Evolutionary conservation across 2,113 vertebrate species (phyloP).

Genomic region (Cnemophilus loriae): DNA sequence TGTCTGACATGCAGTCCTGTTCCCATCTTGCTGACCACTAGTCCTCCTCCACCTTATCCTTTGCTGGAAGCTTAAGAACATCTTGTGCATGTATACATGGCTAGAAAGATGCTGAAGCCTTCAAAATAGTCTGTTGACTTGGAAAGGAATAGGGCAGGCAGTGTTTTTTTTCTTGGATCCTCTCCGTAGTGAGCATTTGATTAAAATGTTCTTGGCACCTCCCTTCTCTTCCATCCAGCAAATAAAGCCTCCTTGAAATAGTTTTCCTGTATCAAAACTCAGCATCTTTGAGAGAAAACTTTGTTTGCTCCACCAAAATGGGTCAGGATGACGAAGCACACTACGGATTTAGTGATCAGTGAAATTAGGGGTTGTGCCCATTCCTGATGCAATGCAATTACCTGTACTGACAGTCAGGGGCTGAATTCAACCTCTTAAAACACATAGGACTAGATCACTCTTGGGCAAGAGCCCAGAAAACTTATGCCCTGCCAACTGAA

Average conservation of each 20-base stretch:
- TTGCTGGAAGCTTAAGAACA: constrained; percentile 29
- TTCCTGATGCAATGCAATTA: neutral
- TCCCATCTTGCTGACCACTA: neutral
- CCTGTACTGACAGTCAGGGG: neutral
- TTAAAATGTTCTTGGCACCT: constrained; percentile 49
- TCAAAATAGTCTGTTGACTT: constrained; percentile 37
- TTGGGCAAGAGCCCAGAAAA: neutral
- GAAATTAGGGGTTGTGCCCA: neutral
- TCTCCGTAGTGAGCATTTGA: constrained; percentile 25
- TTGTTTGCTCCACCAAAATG: neutral
- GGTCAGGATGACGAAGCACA: neutral
- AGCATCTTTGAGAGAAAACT: neutral
- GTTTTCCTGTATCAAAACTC: neutral
- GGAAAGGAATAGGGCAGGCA: neutral
- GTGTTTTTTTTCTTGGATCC: constrained; percentile 13
- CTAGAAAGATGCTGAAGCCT: neutral
- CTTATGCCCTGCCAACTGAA: neutral
- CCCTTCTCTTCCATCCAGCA: constrained; percentile 8
- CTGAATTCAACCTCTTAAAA: neutral
- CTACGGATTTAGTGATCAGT: neutral
- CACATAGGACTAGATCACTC: neutral
- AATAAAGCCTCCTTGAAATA: constrained; percentile 2
- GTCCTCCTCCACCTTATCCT: neutral
- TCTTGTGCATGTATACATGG: neutral
- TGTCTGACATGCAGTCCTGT: neutral